Conservation (phyloP, 2,888 invertebrate genomes). For the Geotrupes spiniger region DNA sequence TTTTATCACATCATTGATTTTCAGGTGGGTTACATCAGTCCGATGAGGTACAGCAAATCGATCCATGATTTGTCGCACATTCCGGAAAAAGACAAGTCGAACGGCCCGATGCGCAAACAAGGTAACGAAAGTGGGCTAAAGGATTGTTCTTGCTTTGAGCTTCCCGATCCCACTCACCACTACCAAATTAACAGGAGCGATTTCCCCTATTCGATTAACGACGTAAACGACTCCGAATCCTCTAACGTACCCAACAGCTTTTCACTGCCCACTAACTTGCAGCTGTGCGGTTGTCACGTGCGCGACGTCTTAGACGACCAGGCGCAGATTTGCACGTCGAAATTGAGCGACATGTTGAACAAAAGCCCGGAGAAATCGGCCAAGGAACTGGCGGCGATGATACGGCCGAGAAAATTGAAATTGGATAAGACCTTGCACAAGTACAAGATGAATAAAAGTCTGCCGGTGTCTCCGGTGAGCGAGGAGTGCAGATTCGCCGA, state of each 20-base stretch:
- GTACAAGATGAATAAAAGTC: slow-evolving; percentile 61
- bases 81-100: slow-evolving; percentile 53
- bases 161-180: slow-evolving; percentile 22
- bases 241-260: slow-evolving; percentile 29
- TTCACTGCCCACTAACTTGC: slow-evolving; percentile 44
- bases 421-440: slow-evolving; percentile 46
- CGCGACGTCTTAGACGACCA: background rate
- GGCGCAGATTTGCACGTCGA: slow-evolving; percentile 19
- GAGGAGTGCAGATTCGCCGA: slow-evolving; percentile 59
- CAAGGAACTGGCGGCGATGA: slow-evolving; percentile 34
- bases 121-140: slow-evolving; percentile 28
- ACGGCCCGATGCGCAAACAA: slow-evolving; percentile 31
- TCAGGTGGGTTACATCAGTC: slow-evolving; percentile 75
- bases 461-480: slow-evolving; percentile 79
- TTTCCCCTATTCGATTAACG: slow-evolving; percentile 35
- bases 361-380: slow-evolving; percentile 36
- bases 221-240: slow-evolving; percentile 29
- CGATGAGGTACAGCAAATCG: slow-evolving; percentile 80
- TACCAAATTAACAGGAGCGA: slow-evolving; percentile 33
- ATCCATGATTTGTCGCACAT: slow-evolving; percentile 80
- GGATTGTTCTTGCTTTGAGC: slow-evolving; percentile 23
- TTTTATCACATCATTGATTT: slow-evolving; percentile 24
- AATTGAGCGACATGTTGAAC: slow-evolving; percentile 34
- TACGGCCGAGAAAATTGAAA: slow-evolving; percentile 44
- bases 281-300: slow-evolving; percentile 49